Evolutionary conservation across 2,113 vertebrate species (phyloP).

Genomic region (Delphinapterus leucas): DNA sequence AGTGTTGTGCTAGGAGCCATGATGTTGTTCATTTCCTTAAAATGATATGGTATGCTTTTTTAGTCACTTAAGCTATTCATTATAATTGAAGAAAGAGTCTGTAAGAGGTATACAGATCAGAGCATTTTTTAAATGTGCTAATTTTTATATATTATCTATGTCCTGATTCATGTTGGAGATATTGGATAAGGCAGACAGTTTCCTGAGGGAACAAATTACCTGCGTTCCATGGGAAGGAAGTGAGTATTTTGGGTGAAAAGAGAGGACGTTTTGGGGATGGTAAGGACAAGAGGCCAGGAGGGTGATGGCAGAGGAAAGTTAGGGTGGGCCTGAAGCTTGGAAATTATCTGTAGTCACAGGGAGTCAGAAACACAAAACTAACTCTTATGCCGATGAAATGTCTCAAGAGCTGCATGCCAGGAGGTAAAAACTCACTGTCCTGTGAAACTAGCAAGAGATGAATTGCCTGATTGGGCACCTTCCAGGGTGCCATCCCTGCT

Average conservation of each 20-base stretch:
- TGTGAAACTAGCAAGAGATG: not conserved
- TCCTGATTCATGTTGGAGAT: not conserved
- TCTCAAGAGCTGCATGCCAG: not conserved
- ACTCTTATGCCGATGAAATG: not conserved
- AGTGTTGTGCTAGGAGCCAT: not conserved
- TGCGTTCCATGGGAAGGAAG: not conserved
- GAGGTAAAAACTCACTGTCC: not conserved
- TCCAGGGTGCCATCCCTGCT: not conserved
- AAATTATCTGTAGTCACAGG: not conserved
- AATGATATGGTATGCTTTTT: not conserved
- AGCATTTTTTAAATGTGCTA: not conserved
- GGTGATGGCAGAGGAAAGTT: not conserved
- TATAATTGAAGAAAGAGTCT: constrained; percentile 5
- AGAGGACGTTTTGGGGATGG: not conserved
- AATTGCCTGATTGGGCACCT: not conserved
- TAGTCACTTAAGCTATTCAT: not conserved
- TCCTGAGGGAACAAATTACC: not conserved
- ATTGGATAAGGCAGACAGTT: not conserved
- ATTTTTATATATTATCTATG: not conserved
- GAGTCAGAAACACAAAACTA: not conserved
- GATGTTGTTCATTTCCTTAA: constrained; percentile 38
- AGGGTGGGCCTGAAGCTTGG: not conserved
- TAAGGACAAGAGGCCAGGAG: not conserved
- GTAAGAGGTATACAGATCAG: not conserved
- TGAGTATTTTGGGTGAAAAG: not conserved